Conservation (phyloP, 2,888 invertebrate species). For the Petrolisthes cinctipes region DNA sequence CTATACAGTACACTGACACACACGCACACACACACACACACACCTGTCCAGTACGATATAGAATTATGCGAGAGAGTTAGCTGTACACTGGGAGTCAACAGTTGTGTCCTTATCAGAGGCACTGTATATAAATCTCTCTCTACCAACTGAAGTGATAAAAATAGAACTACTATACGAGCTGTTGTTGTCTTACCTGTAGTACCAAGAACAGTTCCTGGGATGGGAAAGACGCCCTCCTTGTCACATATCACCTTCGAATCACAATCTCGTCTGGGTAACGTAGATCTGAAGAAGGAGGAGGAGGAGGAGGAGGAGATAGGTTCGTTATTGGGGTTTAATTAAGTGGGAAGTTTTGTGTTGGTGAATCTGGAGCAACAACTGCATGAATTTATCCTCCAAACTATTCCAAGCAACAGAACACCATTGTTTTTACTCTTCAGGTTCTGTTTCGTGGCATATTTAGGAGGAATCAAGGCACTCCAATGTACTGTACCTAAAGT, state of each 20-base stretch:
- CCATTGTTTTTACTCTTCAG: too few relatives aligned
- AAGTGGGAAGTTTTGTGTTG: too few relatives aligned
- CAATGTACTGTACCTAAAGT: too few relatives aligned
- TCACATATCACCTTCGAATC: neutral
- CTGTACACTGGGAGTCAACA: neutral
- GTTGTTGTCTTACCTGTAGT: slow-evolving; percentile 17
- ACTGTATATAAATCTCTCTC: slow-evolving; percentile 18
- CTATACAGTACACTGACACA: neutral
- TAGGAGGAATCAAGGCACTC: too few relatives aligned
- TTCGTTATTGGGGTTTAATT: too few relatives aligned
- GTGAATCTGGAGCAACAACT: too few relatives aligned
- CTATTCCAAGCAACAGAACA: too few relatives aligned
- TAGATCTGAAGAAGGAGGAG: neutral
- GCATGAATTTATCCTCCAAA: too few relatives aligned
- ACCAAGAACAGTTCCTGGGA: slow-evolving; percentile 33
- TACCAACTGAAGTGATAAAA: slow-evolving; percentile 1
- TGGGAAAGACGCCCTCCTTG: slow-evolving; percentile 32
- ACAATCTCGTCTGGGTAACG: slow-evolving; percentile 36
- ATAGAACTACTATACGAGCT: too few relatives aligned
- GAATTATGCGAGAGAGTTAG: neutral
- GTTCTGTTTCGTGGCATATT: too few relatives aligned
- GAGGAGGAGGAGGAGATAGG: too few relatives aligned
- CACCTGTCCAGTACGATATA: neutral
- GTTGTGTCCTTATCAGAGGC: neutral
- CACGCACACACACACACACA: neutral